phyloP scores from a whole-genome alignment of 2,113 vertebrate genomes.

The Gallinago paraguaiae region DNA sequence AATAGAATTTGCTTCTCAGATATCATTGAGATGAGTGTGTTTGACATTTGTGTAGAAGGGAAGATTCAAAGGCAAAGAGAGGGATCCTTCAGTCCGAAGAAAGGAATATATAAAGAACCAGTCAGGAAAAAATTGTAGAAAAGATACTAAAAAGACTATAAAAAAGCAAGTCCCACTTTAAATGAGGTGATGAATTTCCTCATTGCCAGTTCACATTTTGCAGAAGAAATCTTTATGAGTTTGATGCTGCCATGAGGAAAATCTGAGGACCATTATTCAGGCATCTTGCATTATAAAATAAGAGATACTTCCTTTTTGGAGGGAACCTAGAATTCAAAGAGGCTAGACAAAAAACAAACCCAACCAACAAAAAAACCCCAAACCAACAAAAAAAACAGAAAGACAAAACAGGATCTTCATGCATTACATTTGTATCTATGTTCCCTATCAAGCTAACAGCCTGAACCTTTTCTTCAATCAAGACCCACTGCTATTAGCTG shows the following conservation, averaged over 20 bases:
- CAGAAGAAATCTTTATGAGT: background rate
- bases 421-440: background rate
- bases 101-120: background rate
- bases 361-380: background rate
- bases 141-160: background rate
- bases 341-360: accelerated
- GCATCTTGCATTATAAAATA: background rate
- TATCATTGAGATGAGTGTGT: background rate
- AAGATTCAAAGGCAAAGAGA: background rate
- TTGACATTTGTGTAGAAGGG: background rate
- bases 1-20: background rate
- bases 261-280: background rate
- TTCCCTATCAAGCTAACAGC: background rate
- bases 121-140: background rate
- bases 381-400: background rate
- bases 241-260: background rate
- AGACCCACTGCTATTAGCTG: background rate
- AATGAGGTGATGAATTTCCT: background rate
- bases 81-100: background rate
- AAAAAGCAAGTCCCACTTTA: background rate
- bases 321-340: background rate
- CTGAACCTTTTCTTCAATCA: background rate
- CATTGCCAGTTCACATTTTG: background rate
- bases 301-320: background rate
- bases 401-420: background rate